Base-by-base conservation (phyloP, 2,888 invertebrate species). In the Mesorhabditis belari region DNA sequence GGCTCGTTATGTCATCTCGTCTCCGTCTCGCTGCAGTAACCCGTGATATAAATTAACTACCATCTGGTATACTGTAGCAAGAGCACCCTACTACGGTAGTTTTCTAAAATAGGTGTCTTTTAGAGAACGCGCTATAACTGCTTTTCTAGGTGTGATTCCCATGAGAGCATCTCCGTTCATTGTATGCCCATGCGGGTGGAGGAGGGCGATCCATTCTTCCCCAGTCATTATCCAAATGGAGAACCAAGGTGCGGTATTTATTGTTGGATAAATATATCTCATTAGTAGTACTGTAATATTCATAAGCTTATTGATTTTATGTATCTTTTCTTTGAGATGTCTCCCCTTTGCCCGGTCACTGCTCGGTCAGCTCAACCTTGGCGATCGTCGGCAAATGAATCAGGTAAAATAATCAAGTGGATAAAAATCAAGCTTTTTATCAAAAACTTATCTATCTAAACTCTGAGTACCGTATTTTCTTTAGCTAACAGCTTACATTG, bases 341-440 rank as follows among this genome's bases (percentile, higher is more conserved):
- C 90, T 94, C 83, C 92, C 93, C 0, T 93, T 92, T 81, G 93
- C 93, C 88, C 87, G 94, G 79, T 92, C 92, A 55, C 84, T 94
- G 69, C 91, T 93, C 0, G 94, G 94, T 24, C 94, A 94, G 79
- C 88, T 90, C 75, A 87, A 88, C 60, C 84, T 94, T 54, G 80
- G 77, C n/a, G 76, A 77, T 65, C 67, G 77, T 58, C 73, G 72
- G 51, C 76, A 77, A 59, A 29, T 73, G 50, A 74, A 74, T 54
- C 74, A 71, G 55, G 61, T 69, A 26, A n/a, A n/a, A n/a, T n/a
- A n/a, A n/a, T 21, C 23, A 29, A 3, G 17, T 23, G 23, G 4
- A 29, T 52, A n/a, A n/a, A n/a, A n/a, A n/a, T n/a, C n/a, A n/a
- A n/a, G n/a, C n/a, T n/a, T n/a, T n/a, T n/a, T n/a, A n/a, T n/a